Evolutionary conservation across 1,140 invertebrate species (phyloP), one percentile per base, ranked within the genome.

Genomic region (Drosophila pandora): DNA sequence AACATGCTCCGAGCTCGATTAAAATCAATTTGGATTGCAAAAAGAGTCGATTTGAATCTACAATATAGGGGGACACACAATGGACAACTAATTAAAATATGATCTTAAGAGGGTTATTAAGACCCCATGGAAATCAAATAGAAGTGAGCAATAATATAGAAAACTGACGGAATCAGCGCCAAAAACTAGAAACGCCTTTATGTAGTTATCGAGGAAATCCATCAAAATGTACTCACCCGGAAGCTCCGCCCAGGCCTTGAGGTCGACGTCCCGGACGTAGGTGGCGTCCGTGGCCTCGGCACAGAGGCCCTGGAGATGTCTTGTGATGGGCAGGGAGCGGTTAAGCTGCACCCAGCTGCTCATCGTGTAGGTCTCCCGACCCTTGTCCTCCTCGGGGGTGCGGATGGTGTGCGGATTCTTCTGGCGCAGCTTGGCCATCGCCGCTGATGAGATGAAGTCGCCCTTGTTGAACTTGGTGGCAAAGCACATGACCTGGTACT

Each of bases 381-480:
- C 96, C 74, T 95, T 94, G 82, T 98, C 97, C 79, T 98, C 97
- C 90, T 99, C 98, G 0, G 98, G 96, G 1, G 95, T 95, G 43
- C 97, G 92, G 13, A 97, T 94, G 22, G 96, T 95, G 57, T 95
- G 95, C 23, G 96, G 96, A 91, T 96, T 97, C 95, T 96, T 96
- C 93, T 98, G 97, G 92, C 97, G 93, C n/a, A 99, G 92, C 92
- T 98, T 98, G n/a, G 97, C 96, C 96, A 99, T 98, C 13, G 97
- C 97, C 93, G 98, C 98, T 12, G 97, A 96, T 1, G 97, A 97
- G 89, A 99, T 98, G 90, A 98, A 98, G 78, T 98, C 96, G 81
- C 97, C 95, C 92, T 97, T 97, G 58, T 95, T 95, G 87, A 98
- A 96, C 90, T 97, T 96, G 72, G 95, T 96, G 1, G 98, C 94